phyloP scores from a whole-genome alignment of 2,113 vertebrate species.

The Sciurus niger region DNA sequence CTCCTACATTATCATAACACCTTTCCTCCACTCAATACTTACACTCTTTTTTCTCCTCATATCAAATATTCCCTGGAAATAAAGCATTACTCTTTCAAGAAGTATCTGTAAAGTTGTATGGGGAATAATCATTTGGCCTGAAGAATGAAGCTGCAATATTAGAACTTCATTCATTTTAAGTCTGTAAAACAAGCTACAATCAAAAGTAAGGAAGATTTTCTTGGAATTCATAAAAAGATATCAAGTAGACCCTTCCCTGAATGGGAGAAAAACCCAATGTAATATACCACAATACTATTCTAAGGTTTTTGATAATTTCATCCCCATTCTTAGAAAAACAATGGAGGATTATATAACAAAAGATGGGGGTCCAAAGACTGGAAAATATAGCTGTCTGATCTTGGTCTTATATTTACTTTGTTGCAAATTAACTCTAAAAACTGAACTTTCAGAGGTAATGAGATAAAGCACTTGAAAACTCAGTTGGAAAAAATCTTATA shows the following conservation, averaged over 20 bases:
- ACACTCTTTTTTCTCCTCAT: not conserved
- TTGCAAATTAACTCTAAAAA: conserved; percentile 30
- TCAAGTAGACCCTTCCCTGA: not conserved
- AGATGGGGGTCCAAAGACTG: not conserved
- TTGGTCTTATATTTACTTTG: not conserved
- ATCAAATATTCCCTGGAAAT: not conserved
- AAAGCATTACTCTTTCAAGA: conserved; percentile 14
- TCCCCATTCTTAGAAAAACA: conserved; percentile 26
- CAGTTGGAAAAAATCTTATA: not conserved
- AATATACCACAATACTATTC: not conserved
- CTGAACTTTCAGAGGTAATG: not conserved
- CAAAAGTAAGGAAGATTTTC: not conserved
- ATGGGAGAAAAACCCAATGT: not conserved
- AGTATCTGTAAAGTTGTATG: not conserved
- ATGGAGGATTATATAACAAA: not conserved
- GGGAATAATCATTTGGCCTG: not conserved
- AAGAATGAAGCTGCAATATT: not conserved
- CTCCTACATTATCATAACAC: not conserved
- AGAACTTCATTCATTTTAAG: conserved; percentile 13
- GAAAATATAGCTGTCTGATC: not conserved
- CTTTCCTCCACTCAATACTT: not conserved
- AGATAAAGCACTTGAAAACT: conserved; percentile 6
- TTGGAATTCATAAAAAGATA: conserved; percentile 12
- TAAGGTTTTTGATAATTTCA: not conserved
- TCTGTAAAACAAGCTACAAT: not conserved